These are phyloP conservation scores for Eulemur rufifrons DNA, from an alignment of 2,113 vertebrate species.

Conservation along the genomic window DNA sequence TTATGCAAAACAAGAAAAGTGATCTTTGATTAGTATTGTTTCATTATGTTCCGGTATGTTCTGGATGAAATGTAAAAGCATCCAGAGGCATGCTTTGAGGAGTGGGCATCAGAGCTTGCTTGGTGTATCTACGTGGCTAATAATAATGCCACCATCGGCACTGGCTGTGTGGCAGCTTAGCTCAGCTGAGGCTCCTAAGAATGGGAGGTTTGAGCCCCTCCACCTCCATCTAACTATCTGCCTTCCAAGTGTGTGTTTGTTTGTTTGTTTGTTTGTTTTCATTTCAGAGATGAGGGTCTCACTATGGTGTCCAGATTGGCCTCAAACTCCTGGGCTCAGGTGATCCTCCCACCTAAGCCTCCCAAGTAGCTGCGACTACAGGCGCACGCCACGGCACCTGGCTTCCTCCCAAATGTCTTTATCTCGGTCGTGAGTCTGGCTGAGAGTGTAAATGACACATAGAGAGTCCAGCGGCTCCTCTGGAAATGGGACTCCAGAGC, in stretches of 20 bases:
- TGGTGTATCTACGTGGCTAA: fast-evolving
- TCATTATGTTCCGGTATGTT: not conserved
- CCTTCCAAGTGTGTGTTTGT: not conserved
- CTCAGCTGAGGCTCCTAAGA: fast-evolving
- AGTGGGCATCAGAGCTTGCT: not conserved
- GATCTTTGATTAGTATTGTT: not conserved
- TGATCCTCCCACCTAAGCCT: not conserved
- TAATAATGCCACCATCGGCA: fast-evolving
- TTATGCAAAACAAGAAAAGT: not conserved
- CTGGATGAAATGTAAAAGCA: not conserved
- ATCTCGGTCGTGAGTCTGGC: not conserved
- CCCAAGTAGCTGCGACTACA: not conserved
- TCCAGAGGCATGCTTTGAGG: not conserved
- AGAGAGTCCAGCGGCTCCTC: not conserved
- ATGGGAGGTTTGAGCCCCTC: not conserved
- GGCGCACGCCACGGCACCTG: not conserved
- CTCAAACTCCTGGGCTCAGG: not conserved
- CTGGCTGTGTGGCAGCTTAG: not conserved
- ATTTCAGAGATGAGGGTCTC: not conserved
- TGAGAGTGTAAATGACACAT: not conserved
- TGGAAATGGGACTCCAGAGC: not conserved
- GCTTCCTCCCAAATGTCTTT: not conserved
- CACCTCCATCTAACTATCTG: not conserved
- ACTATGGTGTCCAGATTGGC: not conserved
- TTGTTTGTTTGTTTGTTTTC: not conserved